A percentile compares a stretch with the other conserved stretches of the same genome.
Evolutionary conservation across 2,888 invertebrate genomes (phyloP).

Genomic region (Entomobrya proxima): DNA sequence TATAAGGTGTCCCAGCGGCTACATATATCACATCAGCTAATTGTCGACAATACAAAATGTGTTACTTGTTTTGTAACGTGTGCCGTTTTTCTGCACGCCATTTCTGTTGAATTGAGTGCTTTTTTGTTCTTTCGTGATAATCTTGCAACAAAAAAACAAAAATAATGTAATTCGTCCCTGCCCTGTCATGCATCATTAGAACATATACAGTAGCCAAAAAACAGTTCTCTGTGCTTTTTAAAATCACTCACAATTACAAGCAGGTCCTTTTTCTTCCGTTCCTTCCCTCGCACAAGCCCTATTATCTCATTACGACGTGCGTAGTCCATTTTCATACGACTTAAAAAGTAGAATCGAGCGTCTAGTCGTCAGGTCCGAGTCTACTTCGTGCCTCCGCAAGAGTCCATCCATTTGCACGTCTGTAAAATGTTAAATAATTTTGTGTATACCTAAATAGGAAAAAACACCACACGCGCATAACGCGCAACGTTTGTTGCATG

Average conservation of each 20-base stretch:
- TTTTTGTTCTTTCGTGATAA: neutral
- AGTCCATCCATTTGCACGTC: neutral
- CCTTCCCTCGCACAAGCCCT: too few species aligned
- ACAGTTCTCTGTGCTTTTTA: slow-evolving; percentile 14
- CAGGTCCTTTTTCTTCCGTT: neutral
- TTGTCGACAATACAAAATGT: too few species aligned
- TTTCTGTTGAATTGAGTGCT: neutral
- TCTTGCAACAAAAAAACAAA: neutral
- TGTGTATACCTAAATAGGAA: neutral
- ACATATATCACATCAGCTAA: too few species aligned
- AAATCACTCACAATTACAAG: slow-evolving; percentile 8
- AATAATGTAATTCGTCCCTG: neutral
- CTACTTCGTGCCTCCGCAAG: neutral
- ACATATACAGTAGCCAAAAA: slow-evolving; percentile 36
- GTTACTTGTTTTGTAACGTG: too few species aligned
- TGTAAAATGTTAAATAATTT: neutral
- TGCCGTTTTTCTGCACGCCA: too few species aligned
- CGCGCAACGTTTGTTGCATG: neutral
- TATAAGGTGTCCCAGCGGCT: too few species aligned
- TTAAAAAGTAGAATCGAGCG: neutral
- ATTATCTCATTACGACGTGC: neutral
- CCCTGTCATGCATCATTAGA: slow-evolving; percentile 1
- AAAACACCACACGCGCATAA: neutral
- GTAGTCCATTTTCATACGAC: neutral
- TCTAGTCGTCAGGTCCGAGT: too few species aligned